Percentiles rank a stretch among this genome's conserved stretches.
phyloP scores from a whole-genome alignment of 2,888 invertebrate genomes.

The Azorinus chamasolen region DNA sequence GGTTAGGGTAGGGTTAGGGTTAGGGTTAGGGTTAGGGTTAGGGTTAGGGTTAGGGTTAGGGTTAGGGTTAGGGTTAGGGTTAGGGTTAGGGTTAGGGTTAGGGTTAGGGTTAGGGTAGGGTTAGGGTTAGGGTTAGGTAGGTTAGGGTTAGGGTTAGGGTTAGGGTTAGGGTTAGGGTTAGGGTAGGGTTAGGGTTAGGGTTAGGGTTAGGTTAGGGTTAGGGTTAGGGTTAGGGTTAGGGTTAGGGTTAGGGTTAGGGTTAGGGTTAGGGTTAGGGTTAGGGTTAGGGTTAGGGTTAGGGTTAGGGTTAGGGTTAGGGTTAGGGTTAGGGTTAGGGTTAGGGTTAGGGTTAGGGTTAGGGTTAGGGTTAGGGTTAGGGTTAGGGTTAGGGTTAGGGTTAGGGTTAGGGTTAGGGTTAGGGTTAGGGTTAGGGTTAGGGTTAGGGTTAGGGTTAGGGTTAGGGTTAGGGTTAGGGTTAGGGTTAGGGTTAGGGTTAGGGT shows the following conservation, averaged over 20 bases:
- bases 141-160: constrained; percentile 56
- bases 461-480: constrained; percentile 52
- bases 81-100: constrained; percentile 63
- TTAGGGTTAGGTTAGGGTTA: constrained; percentile 69
- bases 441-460: constrained; percentile 59
- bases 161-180: constrained; percentile 50
- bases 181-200: constrained; percentile 74
- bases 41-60: constrained; percentile 58
- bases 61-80: constrained; percentile 57
- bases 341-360: constrained; percentile 51
- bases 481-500: too few species aligned
- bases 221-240: constrained; percentile 54
- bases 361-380: constrained; percentile 60
- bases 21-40: constrained; percentile 63
- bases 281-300: constrained; percentile 64
- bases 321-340: constrained; percentile 60
- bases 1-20: constrained; percentile 63
- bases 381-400: constrained; percentile 71
- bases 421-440: constrained; percentile 66
- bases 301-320: constrained; percentile 64
- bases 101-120: constrained; percentile 60
- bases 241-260: constrained; percentile 55
- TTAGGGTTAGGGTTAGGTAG: constrained; percentile 51
- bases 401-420: constrained; percentile 73
- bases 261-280: constrained; percentile 66